Conservation (phyloP, 2,113 vertebrate species). For the Procapra przewalskii region DNA sequence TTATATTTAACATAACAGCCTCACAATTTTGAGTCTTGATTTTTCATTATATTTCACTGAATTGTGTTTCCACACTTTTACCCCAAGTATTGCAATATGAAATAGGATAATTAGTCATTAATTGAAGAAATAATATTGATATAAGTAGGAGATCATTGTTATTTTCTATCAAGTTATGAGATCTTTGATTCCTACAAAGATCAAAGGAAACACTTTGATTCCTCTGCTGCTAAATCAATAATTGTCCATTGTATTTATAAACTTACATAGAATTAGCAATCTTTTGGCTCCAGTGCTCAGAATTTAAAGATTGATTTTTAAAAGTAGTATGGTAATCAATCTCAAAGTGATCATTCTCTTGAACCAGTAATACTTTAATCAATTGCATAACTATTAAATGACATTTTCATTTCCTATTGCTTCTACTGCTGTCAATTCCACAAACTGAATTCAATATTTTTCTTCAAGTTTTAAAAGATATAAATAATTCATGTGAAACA, state of each 20-base stretch:
- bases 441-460: not conserved
- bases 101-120: not conserved
- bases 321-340: not conserved
- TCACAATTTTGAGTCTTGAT: not conserved
- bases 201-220: not conserved
- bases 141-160: conserved; percentile 1
- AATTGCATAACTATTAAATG: not conserved
- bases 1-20: not conserved
- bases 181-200: not conserved
- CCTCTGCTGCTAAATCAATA: not conserved
- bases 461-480: not conserved
- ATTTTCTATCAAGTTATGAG: not conserved
- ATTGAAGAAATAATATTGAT: not conserved
- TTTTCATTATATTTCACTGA: not conserved
- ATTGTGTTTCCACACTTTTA: not conserved
- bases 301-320: not conserved
- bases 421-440: not conserved
- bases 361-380: conserved; percentile 6
- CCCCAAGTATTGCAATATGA: not conserved
- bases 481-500: conserved; percentile 5
- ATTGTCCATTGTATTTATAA: not conserved
- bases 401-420: not conserved
- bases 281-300: not conserved
- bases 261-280: not conserved
- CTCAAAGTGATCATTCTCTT: conserved; percentile 30